Evolutionary conservation across 2,888 invertebrate genomes (phyloP).

Genomic region (Chymomyza amoena): DNA sequence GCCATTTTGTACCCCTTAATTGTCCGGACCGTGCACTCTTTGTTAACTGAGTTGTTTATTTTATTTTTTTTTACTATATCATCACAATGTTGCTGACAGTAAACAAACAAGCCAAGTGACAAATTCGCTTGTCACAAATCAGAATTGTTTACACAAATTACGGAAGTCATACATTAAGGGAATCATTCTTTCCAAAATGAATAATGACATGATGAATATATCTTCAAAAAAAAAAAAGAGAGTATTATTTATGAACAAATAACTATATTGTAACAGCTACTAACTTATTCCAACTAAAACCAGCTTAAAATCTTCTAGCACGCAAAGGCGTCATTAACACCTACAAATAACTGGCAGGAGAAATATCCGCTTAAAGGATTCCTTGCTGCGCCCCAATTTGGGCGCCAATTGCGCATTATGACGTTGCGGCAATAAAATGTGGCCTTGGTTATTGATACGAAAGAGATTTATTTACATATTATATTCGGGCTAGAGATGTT

Average conservation of each 20-base stretch:
- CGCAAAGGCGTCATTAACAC: conserved; percentile 66
- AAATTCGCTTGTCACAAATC: conserved; percentile 66
- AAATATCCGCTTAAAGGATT: not conserved
- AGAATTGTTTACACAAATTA: conserved; percentile 67
- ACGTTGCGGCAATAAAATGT: conserved; percentile 39
- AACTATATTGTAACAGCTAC: conserved; percentile 14
- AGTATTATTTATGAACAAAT: conserved; percentile 62
- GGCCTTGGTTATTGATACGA: conserved; percentile 18
- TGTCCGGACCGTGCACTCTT: not conserved
- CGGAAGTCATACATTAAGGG: conserved; percentile 19
- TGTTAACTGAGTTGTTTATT: not conserved
- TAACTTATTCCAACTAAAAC: not conserved
- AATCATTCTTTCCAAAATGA: not conserved
- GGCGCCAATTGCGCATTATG: not conserved
- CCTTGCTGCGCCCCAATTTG: conserved; percentile 1
- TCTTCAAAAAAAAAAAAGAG: conserved; percentile 54
- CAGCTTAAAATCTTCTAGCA: conserved; percentile 17
- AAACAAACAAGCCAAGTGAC: conserved; percentile 44
- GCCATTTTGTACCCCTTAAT: not conserved
- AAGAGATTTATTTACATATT: not conserved
- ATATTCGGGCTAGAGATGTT: conserved; percentile 8
- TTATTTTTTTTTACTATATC: not conserved
- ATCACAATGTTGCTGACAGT: not conserved
- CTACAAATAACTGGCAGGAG: not conserved
- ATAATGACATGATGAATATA: conserved; percentile 33